Percentiles rank a stretch among this genome's conserved stretches.
phyloP scores from a whole-genome alignment of 2,113 vertebrate species.

The Archilochus colubris region DNA sequence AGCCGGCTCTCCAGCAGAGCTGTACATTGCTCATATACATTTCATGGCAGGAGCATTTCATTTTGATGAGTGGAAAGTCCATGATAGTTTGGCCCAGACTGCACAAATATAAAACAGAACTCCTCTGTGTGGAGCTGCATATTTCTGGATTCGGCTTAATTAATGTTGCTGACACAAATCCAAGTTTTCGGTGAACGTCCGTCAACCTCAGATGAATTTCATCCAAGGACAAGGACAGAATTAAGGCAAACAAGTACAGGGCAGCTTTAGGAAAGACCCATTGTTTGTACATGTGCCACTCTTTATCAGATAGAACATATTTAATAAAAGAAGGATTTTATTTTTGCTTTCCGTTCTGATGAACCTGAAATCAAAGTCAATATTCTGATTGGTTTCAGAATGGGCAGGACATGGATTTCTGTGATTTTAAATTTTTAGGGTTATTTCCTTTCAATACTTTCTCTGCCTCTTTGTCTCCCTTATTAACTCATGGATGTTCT shows the following conservation, averaged over 20 bases:
- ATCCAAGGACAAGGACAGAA: background rate
- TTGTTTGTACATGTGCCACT: background rate
- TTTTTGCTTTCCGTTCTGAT: background rate
- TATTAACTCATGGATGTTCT: background rate
- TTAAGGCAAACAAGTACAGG: background rate
- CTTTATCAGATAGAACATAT: background rate
- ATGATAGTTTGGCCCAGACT: slow-evolving; percentile 20
- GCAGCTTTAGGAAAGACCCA: background rate
- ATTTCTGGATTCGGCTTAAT: slow-evolving; percentile 56
- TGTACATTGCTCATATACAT: slow-evolving; percentile 39
- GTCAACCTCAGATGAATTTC: slow-evolving; percentile 21
- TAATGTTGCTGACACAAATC: slow-evolving; percentile 51
- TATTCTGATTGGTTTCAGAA: background rate
- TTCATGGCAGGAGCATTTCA: slow-evolving; percentile 53
- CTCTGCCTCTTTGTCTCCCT: background rate
- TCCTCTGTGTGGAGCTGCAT: slow-evolving; percentile 38
- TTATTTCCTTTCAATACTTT: background rate
- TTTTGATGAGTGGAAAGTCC: slow-evolving; percentile 47
- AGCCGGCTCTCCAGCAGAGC: slow-evolving; percentile 38
- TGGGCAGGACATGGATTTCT: background rate
- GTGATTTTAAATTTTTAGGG: background rate
- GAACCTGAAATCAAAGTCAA: background rate
- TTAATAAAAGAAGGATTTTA: background rate
- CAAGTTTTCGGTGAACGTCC: slow-evolving; percentile 31
- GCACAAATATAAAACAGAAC: slow-evolving; percentile 51